These are phyloP conservation scores for Clarias platycephalus DNA, from an alignment of 2,797 vertebrate genomes.

Conservation along the genomic window DNA sequence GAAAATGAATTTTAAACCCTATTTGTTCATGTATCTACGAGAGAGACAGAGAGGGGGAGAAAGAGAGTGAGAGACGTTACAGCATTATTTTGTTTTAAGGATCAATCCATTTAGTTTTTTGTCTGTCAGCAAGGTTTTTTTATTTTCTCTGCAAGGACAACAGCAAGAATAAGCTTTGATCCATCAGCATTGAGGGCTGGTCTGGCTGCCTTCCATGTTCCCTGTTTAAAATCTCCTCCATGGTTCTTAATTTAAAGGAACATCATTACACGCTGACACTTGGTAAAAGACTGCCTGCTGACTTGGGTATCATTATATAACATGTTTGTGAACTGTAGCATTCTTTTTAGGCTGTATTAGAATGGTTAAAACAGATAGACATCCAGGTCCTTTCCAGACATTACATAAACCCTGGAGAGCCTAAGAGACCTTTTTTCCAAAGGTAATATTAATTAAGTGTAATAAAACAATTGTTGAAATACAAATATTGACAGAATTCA, in stretches of 20 bases:
- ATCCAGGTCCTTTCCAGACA: background rate
- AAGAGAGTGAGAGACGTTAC: background rate
- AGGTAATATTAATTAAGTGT: background rate
- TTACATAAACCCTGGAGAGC: background rate
- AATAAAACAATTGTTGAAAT: background rate
- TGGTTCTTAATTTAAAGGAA: slow-evolving; percentile 21
- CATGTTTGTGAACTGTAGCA: background rate
- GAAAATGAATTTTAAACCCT: background rate
- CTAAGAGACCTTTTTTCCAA: background rate
- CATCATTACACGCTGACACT: background rate
- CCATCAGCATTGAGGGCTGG: background rate
- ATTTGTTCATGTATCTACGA: background rate
- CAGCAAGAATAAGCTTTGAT: slow-evolving; percentile 15
- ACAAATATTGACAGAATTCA: background rate
- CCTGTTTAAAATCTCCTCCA: background rate
- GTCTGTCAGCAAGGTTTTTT: slow-evolving; percentile 1
- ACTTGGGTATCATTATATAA: background rate
- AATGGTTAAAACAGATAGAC: background rate
- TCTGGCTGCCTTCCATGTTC: background rate
- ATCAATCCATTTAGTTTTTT: background rate
- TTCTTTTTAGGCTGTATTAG: background rate
- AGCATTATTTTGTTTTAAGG: background rate
- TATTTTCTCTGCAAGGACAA: background rate
- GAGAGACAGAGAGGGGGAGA: too few species aligned
- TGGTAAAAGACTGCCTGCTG: background rate